These are phyloP conservation scores for Sinelater perroti DNA, from an alignment of 2,888 invertebrate genomes.

Conservation along the genomic window DNA sequence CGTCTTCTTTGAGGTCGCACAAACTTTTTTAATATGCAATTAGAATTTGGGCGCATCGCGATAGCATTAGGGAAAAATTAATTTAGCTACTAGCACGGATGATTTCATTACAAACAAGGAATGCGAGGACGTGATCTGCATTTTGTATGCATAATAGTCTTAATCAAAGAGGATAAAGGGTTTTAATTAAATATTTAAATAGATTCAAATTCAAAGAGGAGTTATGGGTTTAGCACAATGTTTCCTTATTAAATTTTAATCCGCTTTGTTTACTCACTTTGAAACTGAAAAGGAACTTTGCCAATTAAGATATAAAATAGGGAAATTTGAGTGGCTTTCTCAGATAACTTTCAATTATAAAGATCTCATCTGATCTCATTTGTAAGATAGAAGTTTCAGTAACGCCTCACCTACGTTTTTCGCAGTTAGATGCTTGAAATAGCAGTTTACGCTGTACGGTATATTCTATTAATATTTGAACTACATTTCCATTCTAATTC, in stretches of 20 bases:
- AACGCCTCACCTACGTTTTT: too few relatives aligned
- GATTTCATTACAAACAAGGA: conserved; percentile 25
- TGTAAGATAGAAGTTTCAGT: too few relatives aligned
- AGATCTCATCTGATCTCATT: too few relatives aligned
- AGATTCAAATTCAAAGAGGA: conserved; percentile 39
- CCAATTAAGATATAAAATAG: conserved; percentile 30
- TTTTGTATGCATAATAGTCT: conserved; percentile 37
- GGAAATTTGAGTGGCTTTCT: conserved; percentile 23
- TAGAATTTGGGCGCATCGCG: too few relatives aligned
- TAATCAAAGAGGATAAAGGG: conserved; percentile 38
- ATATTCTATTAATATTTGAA: too few relatives aligned
- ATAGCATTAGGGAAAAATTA: conserved; percentile 22
- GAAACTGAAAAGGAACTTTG: conserved; percentile 35
- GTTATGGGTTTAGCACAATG: conserved; percentile 37
- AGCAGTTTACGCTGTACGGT: too few relatives aligned
- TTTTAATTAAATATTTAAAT: conserved; percentile 39
- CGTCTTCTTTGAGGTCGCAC: too few relatives aligned
- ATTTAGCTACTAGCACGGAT: conserved; percentile 20
- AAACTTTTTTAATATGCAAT: too few relatives aligned
- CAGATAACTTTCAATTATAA: conserved; percentile 20
- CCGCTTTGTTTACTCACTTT: conserved; percentile 35
- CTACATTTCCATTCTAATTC: too few relatives aligned
- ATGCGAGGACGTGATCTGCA: conserved; percentile 31
- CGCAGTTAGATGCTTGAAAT: too few relatives aligned
- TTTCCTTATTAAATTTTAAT: conserved; percentile 39